Evolutionary conservation across 2,113 vertebrate genomes (phyloP), one percentile per base, ranked within the genome.

Genomic region (Pholis gunnellus): DNA sequence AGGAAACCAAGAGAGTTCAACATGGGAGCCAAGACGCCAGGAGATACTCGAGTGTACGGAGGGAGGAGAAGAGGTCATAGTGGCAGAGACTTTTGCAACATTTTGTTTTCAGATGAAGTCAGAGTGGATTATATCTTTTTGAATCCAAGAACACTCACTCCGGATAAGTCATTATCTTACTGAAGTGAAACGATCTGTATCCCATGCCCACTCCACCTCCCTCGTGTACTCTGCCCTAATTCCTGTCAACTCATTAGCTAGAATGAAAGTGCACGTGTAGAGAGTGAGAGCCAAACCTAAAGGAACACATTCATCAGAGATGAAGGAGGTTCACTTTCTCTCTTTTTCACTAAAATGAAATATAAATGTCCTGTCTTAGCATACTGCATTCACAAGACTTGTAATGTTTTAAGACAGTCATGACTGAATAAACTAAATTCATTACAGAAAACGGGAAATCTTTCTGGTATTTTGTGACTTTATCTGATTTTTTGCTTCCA

Each of bases 241-340:
- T 93, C 87, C 87, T 87, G 83, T 88, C 87, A 89, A 79, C 87
- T 89, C 79, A 87, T 89, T 92, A 91, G 86, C 79, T 68, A 36
- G 76, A 85, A 74, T 65, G 25, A 46, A 83, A 78, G 48, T 63
- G 67, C 85, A 86, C 84, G 75, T 77, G 79, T 81, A 80, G 72
- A 73, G 74, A 85, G 68, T 64, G 38, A 60, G 65, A 84, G 64
- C 46, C 78, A 70, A 70, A 57, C 46, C 76, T 29, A 22, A 75
- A 56, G 56, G 65, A 34, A 79, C 67, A 68, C 59, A 61, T 79
- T 72, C n/a, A 78, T 83, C 74, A 83, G 59, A 79, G 27, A 76
- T 69, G 36, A 61, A 64, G n/a, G 38, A 67, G 40, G 81, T 79
- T 0, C 29, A 31, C 1, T 46, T 78, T 48, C 20, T 56, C 64